Base-by-base conservation (phyloP, 2,797 vertebrate genomes). In the Eulemur albifrons region DNA sequence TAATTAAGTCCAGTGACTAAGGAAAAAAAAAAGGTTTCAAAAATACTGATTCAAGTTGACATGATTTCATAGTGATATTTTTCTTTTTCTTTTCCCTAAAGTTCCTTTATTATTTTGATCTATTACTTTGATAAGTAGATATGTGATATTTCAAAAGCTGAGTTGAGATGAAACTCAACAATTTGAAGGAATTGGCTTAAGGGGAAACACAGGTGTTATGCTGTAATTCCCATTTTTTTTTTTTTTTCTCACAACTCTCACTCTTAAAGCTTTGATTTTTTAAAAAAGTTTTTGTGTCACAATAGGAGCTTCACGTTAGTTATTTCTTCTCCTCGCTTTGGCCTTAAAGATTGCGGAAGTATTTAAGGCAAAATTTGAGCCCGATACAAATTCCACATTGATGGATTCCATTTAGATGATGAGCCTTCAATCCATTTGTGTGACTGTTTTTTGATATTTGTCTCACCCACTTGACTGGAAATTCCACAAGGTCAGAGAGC, bases 71-170 rank as follows among this genome's bases (percentile, higher is more conserved):
- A 70, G 32, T 27, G 20, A 40, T 20, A 14, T 65, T 91, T 91
- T 91, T 79, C 25, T 88, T 69, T 25, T 70, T 57, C 23, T 96
- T 85, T 84, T 73, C 14, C 32, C n/a, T 79, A 76, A 95, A 73
- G 1, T 48, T 82, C 7, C 23, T 76, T 88, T 67, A 32, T 72
- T 82, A 54, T 72, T 90, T 76, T 80, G 20, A 57, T 7, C 3
- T 89, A 69, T 82, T 50, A 5, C 25, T 82, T 86, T 61, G 67
- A 45, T 75, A 75, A 75, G 61, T 27, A 77, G 43, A 54, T 9
- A 63, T 52, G 27, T 54, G n/a, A 38, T 45, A 45, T 30, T 69
- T 90, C 27, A 67, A 92, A 90, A 90, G 23, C 12, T 63, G 38
- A 45, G 9, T 25, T 83, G 17, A 73, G 67, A 79, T 83, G 43